Evolutionary conservation across 2,888 invertebrate genomes (phyloP).

Genomic region (Serripes groenlandicus): DNA sequence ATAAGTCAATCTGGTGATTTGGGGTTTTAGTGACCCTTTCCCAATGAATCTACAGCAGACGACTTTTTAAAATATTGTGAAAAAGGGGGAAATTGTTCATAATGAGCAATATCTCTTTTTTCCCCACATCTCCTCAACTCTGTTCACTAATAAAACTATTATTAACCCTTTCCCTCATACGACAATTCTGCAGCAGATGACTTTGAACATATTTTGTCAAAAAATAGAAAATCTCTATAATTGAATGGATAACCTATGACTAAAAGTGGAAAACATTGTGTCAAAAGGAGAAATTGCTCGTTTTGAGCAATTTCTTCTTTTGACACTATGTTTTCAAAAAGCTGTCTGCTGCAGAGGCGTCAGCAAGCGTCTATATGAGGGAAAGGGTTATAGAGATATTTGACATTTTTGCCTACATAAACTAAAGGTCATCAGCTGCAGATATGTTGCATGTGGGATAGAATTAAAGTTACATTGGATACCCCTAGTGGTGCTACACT

Average conservation of each 20-base stretch:
- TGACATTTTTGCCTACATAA: no score
- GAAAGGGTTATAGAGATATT: no score
- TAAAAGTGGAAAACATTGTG: not conserved
- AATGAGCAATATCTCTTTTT: not conserved
- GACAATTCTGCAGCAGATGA: not conserved
- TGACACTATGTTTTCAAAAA: no score
- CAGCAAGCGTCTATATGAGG: no score
- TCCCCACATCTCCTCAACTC: not conserved
- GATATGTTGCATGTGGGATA: no score
- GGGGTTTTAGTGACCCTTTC: not conserved
- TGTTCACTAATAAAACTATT: not conserved
- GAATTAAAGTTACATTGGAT: no score
- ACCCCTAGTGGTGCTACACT: no score
- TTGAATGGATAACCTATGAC: not conserved
- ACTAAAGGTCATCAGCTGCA: no score
- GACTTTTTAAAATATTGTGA: not conserved
- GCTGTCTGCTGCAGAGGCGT: no score
- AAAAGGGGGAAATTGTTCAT: not conserved
- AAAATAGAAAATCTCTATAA: not conserved
- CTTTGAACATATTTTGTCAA: not conserved
- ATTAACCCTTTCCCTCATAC: not conserved
- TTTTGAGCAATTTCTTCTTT: not conserved
- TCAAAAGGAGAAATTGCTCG: not conserved
- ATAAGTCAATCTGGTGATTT: no score
- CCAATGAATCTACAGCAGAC: not conserved